These are phyloP conservation scores for Typhlichthys eigenmanni DNA, from an alignment of 2,797 vertebrate genomes.

Conservation along the genomic window DNA sequence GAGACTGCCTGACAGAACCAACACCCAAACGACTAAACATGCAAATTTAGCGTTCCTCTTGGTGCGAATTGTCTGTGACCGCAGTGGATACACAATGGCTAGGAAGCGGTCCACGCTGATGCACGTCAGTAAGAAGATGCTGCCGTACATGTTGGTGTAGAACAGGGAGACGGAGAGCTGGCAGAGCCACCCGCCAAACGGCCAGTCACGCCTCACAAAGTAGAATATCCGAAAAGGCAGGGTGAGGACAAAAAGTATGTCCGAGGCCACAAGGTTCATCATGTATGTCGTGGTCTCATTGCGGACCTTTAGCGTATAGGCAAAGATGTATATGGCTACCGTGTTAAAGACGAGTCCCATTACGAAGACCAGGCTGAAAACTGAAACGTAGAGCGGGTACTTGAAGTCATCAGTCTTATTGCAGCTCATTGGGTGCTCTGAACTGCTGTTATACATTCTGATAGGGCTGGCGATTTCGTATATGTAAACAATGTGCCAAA, in stretches of 20 bases:
- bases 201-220: slow-evolving; percentile 85
- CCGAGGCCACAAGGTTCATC: slow-evolving; percentile 92
- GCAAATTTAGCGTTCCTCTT: slow-evolving; percentile 87
- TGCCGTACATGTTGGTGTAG: slow-evolving; percentile 97
- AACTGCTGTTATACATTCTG: slow-evolving; percentile 39
- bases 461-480: not conserved
- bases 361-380: slow-evolving; percentile 92
- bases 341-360: slow-evolving; percentile 89
- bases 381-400: slow-evolving; percentile 85
- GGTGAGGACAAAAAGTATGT: slow-evolving; percentile 92
- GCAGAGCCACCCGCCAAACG: slow-evolving; percentile 86
- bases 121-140: slow-evolving; percentile 96
- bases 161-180: slow-evolving; percentile 91
- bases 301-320: slow-evolving; percentile 84
- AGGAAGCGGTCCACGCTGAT: slow-evolving; percentile 94
- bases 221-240: slow-evolving; percentile 94
- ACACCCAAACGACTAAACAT: slow-evolving; percentile 85
- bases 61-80: slow-evolving; percentile 86
- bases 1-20: slow-evolving; percentile 86
- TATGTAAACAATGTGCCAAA: not conserved
- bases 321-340: slow-evolving; percentile 90
- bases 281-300: slow-evolving; percentile 98
- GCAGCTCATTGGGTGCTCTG: slow-evolving; percentile 59
- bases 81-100: slow-evolving; percentile 93
- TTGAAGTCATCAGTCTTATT: slow-evolving; percentile 88